Base-by-base conservation (phyloP, 2,797 vertebrate genomes). In the Peromyscus attwateri region DNA sequence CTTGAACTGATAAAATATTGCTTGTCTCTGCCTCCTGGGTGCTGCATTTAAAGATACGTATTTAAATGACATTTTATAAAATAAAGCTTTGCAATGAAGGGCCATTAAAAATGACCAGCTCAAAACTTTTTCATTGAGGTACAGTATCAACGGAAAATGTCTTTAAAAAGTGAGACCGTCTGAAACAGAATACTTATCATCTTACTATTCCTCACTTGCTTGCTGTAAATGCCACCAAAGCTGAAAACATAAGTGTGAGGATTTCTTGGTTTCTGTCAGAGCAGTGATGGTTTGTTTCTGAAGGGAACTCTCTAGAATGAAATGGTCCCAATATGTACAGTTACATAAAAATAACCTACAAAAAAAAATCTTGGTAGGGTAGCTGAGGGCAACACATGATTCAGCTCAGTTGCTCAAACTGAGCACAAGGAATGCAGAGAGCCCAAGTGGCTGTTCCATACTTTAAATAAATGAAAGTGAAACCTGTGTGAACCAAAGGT, bases 391-490 rank as follows among this genome's bases (percentile, higher is more conserved):
- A 52, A 17, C 29, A 49, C 16, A 77, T 31, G 46, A 34, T 52
- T 77, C 16, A 77, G 46, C 27, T 49, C 76, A 49, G 29, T 31
- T 77, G 46, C 46, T 79, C 46, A 52, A 52, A 52, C 16, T 52
- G 27, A 34, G 29, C 16, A 52, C 8, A 31, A 17, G 8, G 46
- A 52, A 79, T 34, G 31, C 14, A 13, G 43, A 17, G 27, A 17
- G 5, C 43, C 46, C 43, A 46, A 76, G 14, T 76, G 43, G 4
- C 29, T 34, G 9, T 62, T 55, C n/a, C 21, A 64, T 71, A 66
- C 60, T 93, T 91, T 88, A 95, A 92, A 10, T 88, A 34, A 89
- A 87, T 57, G 87, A 73, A 87, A 95, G n/a, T 64, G 31, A 89
- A 93, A 88, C 16, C 17, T 75, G 77, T n/a, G 27, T 77, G 27